phyloP scores from a whole-genome alignment of 1,140 invertebrate species.

The Pseudomyrmex dendroicus region DNA sequence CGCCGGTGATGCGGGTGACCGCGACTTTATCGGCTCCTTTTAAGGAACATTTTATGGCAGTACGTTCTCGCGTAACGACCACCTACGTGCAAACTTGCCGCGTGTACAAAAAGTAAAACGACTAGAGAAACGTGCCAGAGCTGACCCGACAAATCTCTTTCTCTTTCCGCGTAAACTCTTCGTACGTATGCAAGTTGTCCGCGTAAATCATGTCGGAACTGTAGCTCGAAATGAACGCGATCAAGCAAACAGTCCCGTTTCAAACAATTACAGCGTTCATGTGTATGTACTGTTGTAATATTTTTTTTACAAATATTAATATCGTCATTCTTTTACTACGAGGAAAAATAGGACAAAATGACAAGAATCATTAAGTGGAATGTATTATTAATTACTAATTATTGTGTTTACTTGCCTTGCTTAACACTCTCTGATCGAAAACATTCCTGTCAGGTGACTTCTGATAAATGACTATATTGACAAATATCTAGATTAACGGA shows the following conservation, averaged over 20 bases:
- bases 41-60: slow-evolving; percentile 60
- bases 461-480: neutral
- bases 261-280: neutral
- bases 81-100: slow-evolving; percentile 52
- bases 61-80: slow-evolving; percentile 64
- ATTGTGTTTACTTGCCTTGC: no score
- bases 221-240: neutral
- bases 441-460: neutral
- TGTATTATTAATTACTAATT: no score
- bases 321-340: no score
- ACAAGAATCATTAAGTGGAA: no score
- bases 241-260: neutral
- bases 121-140: slow-evolving; percentile 30
- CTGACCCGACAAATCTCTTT: slow-evolving; percentile 50
- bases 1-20: slow-evolving; percentile 34
- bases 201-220: slow-evolving; percentile 25
- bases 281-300: no score
- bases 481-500: neutral
- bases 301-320: no score
- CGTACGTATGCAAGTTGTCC: neutral
- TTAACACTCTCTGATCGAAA: neutral
- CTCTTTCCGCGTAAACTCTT: slow-evolving; percentile 10
- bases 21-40: slow-evolving; percentile 72
- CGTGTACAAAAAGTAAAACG: slow-evolving; percentile 51
- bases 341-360: no score